Conservation (phyloP, 2,888 invertebrate species). For the Pardosa pseudoannulata region DNA sequence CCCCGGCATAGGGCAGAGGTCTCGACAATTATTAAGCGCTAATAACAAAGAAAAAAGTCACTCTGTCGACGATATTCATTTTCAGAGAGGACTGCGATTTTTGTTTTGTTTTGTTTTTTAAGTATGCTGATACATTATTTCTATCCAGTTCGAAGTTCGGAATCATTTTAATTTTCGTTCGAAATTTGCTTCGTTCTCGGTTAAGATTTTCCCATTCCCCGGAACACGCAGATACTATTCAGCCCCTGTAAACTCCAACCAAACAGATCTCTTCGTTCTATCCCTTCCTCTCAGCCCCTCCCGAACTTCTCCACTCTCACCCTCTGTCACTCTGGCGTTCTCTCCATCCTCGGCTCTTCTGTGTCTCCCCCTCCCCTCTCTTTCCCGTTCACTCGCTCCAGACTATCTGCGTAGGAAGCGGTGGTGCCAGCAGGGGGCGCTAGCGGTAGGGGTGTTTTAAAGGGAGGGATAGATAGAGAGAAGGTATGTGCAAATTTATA, state of each 20-base stretch:
- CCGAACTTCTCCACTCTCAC: conserved; percentile 29
- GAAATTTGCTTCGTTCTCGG: too few species aligned
- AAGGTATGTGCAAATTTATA: neutral
- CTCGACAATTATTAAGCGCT: too few species aligned
- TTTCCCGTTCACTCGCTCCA: conserved; percentile 14
- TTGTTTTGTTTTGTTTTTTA: too few species aligned
- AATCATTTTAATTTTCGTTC: too few species aligned
- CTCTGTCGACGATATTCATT: too few species aligned
- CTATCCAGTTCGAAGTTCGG: too few species aligned
- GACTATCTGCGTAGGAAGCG: conserved; percentile 11
- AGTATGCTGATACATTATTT: too few species aligned
- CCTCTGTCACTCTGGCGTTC: conserved; percentile 66
- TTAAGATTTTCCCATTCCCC: neutral
- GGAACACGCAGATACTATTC: neutral
- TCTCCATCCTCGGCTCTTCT: conserved; percentile 56
- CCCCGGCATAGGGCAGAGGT: too few species aligned
- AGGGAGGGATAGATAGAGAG: neutral
- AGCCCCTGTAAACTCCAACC: conserved; percentile 21
- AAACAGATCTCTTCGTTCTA: conserved; percentile 53
- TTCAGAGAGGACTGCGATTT: too few species aligned
- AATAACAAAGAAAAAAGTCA: too few species aligned
- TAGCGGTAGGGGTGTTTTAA: neutral
- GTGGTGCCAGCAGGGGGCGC: neutral
- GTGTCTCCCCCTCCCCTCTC: conserved; percentile 26
- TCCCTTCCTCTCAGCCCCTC: neutral